Percentiles rank a stretch among this genome's conserved stretches.
Conservation (phyloP, 2,888 invertebrate genomes). For the Cyaniris semiargus region DNA sequence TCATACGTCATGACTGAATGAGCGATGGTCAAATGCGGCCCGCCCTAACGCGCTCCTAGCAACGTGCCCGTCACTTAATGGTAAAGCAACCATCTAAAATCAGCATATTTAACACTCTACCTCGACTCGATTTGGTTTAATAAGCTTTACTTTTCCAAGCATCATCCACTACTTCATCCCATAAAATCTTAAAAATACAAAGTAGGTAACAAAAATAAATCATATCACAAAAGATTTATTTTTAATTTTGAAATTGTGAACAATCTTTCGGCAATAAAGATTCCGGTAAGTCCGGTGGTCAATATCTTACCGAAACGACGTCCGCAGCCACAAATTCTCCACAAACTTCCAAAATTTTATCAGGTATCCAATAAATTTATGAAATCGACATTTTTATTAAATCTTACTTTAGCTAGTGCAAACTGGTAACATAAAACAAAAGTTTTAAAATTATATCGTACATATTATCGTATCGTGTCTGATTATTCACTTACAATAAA, state of each 20-base stretch:
- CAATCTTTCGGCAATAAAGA: conserved; percentile 18
- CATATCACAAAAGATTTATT: background rate
- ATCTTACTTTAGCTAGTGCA: conserved; percentile 8
- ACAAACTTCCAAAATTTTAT: conserved; percentile 26
- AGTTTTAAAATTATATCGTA: background rate
- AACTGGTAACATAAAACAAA: conserved; percentile 3
- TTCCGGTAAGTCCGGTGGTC: conserved; percentile 2
- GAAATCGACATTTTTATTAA: conserved; percentile 28
- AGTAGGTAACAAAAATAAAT: background rate
- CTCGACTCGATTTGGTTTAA: too few species aligned
- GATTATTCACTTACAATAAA: too few species aligned
- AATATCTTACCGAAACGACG: conserved; percentile 16
- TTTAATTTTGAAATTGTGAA: conserved; percentile 11
- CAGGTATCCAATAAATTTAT: conserved; percentile 30
- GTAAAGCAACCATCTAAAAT: too few species aligned
- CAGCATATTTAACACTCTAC: too few species aligned
- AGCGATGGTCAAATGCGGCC: too few species aligned
- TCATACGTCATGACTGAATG: too few species aligned
- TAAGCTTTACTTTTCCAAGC: too few species aligned
- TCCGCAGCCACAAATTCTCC: conserved; percentile 9
- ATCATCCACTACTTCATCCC: too few species aligned
- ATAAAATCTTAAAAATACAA: too few species aligned
- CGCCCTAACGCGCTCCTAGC: too few species aligned
- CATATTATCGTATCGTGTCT: too few species aligned
- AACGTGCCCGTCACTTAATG: too few species aligned